Evolutionary conservation across 2,113 vertebrate species (phyloP).

Genomic region (Ptyas mucosa): DNA sequence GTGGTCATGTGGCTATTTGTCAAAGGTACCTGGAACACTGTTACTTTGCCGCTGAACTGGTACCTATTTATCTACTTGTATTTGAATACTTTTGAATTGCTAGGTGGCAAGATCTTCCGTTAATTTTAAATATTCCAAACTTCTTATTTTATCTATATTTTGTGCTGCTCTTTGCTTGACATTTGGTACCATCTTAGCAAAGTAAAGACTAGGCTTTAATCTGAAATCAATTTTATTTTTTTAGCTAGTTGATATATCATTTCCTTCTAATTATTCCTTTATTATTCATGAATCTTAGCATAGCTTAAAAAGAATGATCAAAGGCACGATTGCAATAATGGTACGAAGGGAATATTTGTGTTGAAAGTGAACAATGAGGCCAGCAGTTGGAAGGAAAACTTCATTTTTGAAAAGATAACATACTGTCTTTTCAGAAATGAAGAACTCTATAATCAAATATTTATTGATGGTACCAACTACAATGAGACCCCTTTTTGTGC

Average conservation of each 20-base stretch:
- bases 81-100: neutral
- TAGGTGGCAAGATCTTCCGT: neutral
- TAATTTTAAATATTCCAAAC: neutral
- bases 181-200: neutral
- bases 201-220: neutral
- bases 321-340: neutral
- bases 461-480: slow-evolving; percentile 21
- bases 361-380: neutral
- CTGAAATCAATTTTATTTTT: neutral
- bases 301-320: neutral
- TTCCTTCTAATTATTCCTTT: neutral
- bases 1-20: neutral
- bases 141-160: neutral
- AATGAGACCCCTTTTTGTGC: neutral
- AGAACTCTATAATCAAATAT: neutral
- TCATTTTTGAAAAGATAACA: neutral
- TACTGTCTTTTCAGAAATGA: accelerated
- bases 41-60: neutral
- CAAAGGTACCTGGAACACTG: neutral
- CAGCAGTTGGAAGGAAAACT: neutral
- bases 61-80: neutral
- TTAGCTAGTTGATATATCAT: neutral
- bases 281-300: neutral
- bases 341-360: neutral
- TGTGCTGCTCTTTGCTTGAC: neutral